Percentiles rank a stretch among this genome's conserved stretches.
phyloP scores from a whole-genome alignment of 2,888 invertebrate species.

The Hyppa rectilinea region DNA sequence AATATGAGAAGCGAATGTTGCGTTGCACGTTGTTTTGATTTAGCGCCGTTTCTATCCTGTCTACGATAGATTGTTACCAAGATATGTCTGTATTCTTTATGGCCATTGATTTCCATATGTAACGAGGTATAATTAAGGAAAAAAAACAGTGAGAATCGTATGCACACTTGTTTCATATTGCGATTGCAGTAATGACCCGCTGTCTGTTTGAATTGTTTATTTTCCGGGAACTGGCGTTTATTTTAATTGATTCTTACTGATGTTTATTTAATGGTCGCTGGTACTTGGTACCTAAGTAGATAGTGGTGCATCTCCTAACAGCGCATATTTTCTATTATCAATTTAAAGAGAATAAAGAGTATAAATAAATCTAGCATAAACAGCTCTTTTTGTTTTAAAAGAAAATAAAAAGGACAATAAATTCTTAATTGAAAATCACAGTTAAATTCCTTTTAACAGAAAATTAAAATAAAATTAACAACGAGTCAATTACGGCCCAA shows the following conservation, averaged over 20 bases:
- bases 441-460: conserved; percentile 69
- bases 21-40: conserved; percentile 75
- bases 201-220: conserved; percentile 53
- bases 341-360: not conserved
- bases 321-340: conserved; percentile 12
- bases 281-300: too few relatives aligned
- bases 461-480: conserved; percentile 84
- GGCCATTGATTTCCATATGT: conserved; percentile 76
- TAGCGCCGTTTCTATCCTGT: conserved; percentile 77
- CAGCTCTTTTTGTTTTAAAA: not conserved
- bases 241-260: conserved; percentile 28
- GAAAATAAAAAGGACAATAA: conserved; percentile 1
- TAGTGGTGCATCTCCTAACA: not conserved
- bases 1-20: conserved; percentile 83
- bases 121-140: conserved; percentile 73
- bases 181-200: conserved; percentile 59
- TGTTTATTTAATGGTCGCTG: conserved; percentile 32
- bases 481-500: conserved; percentile 85
- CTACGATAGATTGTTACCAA: conserved; percentile 72
- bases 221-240: conserved; percentile 37
- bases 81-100: conserved; percentile 74
- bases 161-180: conserved; percentile 54
- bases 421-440: conserved; percentile 61
- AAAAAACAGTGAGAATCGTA: conserved; percentile 70
- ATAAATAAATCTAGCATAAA: not conserved